Conservation (phyloP, 2,888 invertebrate species). For the Latheticus oryzae region DNA sequence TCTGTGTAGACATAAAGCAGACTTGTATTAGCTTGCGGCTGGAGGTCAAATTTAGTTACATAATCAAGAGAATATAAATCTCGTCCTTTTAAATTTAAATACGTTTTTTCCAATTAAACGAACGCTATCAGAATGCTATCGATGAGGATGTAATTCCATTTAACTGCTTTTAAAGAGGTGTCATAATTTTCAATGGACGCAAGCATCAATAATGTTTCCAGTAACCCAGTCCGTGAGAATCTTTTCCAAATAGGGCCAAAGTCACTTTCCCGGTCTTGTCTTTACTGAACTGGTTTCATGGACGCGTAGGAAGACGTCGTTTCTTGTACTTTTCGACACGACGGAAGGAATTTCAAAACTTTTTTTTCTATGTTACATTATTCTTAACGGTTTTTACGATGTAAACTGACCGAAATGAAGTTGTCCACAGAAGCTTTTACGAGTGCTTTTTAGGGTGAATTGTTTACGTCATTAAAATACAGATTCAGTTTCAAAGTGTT, state of each 20-base stretch:
- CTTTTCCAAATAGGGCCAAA: conserved; percentile 55
- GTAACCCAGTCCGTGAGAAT: conserved; percentile 59
- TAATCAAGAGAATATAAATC: conserved; percentile 21
- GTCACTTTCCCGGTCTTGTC: conserved; percentile 45
- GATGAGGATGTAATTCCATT: conserved; percentile 22
- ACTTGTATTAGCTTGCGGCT: conserved; percentile 23
- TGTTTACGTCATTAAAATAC: conserved; percentile 1
- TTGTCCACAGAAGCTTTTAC: conserved; percentile 3
- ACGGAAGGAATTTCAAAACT: conserved; percentile 16
- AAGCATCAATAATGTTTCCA: conserved; percentile 54
- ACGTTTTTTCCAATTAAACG: conserved; percentile 22
- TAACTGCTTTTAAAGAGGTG: conserved; percentile 41
- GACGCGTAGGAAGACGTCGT: conserved; percentile 22
- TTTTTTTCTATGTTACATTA: neutral
- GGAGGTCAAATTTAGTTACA: conserved; percentile 22
- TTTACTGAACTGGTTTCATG: conserved; percentile 40
- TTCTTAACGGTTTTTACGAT: conserved; percentile 17
- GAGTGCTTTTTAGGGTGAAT: neutral
- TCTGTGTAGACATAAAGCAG: conserved; percentile 22
- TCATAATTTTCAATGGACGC: conserved; percentile 37
- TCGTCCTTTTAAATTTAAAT: conserved; percentile 14
- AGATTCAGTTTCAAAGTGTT: neutral
- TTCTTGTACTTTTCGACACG: conserved; percentile 26
- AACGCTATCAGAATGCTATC: conserved; percentile 29
- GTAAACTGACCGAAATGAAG: conserved; percentile 14